Conservation (phyloP, 2,797 vertebrate species). For the Sebastes vulpes region DNA sequence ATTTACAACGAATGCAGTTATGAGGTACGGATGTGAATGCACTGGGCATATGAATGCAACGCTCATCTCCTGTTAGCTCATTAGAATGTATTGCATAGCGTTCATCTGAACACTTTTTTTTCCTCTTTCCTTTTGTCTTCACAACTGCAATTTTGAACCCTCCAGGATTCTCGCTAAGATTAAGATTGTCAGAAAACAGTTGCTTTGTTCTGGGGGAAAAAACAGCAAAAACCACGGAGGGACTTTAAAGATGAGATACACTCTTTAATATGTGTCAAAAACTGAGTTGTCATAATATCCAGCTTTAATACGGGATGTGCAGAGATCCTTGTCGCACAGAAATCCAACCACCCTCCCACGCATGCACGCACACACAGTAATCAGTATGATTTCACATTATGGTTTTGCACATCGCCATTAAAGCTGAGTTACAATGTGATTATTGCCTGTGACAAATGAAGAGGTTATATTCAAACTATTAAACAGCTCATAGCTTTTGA, state of each 20-base stretch:
- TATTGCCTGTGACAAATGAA: slow-evolving; percentile 88
- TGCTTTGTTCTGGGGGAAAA: slow-evolving; percentile 25
- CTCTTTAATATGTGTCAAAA: slow-evolving; percentile 60
- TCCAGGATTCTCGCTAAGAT: slow-evolving; percentile 24
- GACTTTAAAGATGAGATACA: slow-evolving; percentile 56
- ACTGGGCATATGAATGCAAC: slow-evolving; percentile 72
- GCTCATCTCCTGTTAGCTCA: slow-evolving; percentile 68
- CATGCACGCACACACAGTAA: slow-evolving; percentile 60
- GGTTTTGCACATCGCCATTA: slow-evolving; percentile 79
- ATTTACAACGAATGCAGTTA: slow-evolving; percentile 78
- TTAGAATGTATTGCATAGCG: slow-evolving; percentile 65
- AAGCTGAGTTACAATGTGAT: slow-evolving; percentile 84
- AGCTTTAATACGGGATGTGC: slow-evolving; percentile 66
- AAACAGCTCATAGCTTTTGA: slow-evolving; percentile 87
- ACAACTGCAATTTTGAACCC: slow-evolving; percentile 47
- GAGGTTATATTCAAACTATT: slow-evolving; percentile 85
- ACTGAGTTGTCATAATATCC: slow-evolving; percentile 65
- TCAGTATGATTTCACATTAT: slow-evolving; percentile 81
- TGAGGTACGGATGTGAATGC: slow-evolving; percentile 67
- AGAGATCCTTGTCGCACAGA: slow-evolving; percentile 61
- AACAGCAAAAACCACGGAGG: slow-evolving; percentile 4
- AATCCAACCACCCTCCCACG: slow-evolving; percentile 45
- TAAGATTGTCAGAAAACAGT: slow-evolving; percentile 43
- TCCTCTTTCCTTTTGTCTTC: slow-evolving; percentile 39
- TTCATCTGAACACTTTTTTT: slow-evolving; percentile 36